Evolutionary conservation across 1,140 invertebrate species (phyloP).

Genomic region (Zaprionus kolodkinae): DNA sequence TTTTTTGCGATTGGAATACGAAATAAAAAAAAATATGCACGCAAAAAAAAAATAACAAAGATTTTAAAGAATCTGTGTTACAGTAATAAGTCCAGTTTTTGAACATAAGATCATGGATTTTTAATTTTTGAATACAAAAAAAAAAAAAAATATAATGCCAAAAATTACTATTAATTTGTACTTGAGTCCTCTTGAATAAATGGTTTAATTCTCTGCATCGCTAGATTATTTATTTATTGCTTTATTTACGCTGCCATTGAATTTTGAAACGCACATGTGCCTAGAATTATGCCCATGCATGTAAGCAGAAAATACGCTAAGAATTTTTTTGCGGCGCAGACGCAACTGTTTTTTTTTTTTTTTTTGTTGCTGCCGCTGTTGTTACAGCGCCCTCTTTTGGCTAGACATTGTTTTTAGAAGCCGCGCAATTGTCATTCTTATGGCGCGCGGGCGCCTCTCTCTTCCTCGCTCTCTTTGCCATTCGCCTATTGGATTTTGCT

Average conservation of each 20-base stretch:
- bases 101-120: too few relatives aligned
- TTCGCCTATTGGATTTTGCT: slow-evolving; percentile 57
- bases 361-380: not conserved
- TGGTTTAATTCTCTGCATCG: not conserved
- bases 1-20: slow-evolving; percentile 8
- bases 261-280: not conserved
- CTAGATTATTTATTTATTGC: too few relatives aligned
- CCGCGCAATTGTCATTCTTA: slow-evolving; percentile 42
- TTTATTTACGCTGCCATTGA: not conserved
- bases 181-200: too few relatives aligned
- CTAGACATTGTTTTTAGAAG: slow-evolving; percentile 8
- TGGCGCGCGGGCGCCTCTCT: slow-evolving; percentile 6
- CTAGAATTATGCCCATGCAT: not conserved
- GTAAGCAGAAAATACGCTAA: not conserved
- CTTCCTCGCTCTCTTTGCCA: slow-evolving; percentile 26
- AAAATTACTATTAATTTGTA: too few relatives aligned
- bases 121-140: not conserved
- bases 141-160: not conserved
- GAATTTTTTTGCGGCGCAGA: slow-evolving; percentile 24
- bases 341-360: slow-evolving; percentile 18
- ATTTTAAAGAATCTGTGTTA: not conserved
- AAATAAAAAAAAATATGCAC: not conserved
- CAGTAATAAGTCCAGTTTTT: too few relatives aligned
- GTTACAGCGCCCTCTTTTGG: slow-evolving; percentile 34
- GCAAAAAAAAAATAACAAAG: not conserved